Base-by-base conservation (phyloP, 2,797 vertebrate species). In the Erethizon dorsatum region DNA sequence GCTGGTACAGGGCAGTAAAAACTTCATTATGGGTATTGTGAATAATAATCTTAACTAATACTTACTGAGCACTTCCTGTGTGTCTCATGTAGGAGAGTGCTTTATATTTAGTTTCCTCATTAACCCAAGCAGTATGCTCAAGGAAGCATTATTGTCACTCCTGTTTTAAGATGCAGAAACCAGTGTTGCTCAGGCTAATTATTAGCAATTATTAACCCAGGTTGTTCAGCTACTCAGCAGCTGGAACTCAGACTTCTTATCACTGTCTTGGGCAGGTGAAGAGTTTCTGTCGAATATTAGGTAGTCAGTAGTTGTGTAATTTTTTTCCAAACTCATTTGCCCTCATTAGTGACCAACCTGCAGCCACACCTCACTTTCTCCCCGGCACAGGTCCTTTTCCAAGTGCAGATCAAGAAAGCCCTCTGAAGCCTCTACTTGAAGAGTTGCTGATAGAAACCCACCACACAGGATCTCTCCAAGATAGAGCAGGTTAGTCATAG, bases 21-120 rank as follows among this genome's bases (percentile, higher is more conserved):
- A 2, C 41, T 83, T 92, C 15, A 57, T 57, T 83, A 15, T 18
- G 54, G 33, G 9, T 83, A 45, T 12, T 37, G 15, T 54, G 28
- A 41, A 54, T 50, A 83, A 78, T 83, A 77, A 77, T 41, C 24
- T 59, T 83, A 50, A 50, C 45, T 80, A 69, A 79, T 24, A 80
- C 54, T 80, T 71, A 80, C 17, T 85, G 71, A 82, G 28, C 12
- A 67, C 31, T 61, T 92, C 15, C 15, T 90, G 4, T 69, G 1
- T 75, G n/a, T 59, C 18, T 89, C 20, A 13, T 80, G 5, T 65
- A 22, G 73, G 20, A 50, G 37, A 85, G 4, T 65, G 12, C 45
- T 89, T 89, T 95, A 71, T 71, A 52, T 92, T 85, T 50, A 77
- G 18, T 79, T 14, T 78, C 41, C 88, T 20, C 31, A 67, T 33